Conservation (phyloP, 2,113 vertebrate genomes). For the Periophthalmodon schlosseri region DNA sequence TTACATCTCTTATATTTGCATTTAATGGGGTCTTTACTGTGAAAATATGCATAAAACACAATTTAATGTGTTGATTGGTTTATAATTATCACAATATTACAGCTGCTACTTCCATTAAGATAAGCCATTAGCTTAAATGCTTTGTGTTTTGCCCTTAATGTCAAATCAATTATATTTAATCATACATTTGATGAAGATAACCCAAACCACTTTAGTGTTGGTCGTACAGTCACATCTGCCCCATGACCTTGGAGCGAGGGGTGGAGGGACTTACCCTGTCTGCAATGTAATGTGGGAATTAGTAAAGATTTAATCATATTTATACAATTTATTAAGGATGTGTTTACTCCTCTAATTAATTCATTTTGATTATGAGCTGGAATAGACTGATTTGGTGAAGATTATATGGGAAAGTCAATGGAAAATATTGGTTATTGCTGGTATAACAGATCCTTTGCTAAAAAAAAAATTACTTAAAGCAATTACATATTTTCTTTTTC, state of each 20-base stretch:
- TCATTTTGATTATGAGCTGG: no score
- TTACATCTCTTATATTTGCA: background rate
- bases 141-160: background rate
- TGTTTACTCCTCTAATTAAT: background rate
- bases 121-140: background rate
- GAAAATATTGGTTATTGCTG: no score
- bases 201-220: background rate
- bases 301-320: background rate
- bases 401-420: no score
- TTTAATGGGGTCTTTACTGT: conserved; percentile 3
- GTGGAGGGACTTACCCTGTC: background rate
- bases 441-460: no score
- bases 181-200: background rate
- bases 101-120: background rate
- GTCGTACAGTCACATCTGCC: background rate
- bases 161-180: background rate
- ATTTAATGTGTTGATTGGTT: background rate
- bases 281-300: background rate
- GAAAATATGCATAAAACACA: conserved; percentile 1
- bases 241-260: background rate
- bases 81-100: background rate
- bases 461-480: no score
- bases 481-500: no score
- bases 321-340: background rate
- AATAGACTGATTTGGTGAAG: no score